Evolutionary conservation across 1,140 invertebrate genomes (phyloP).

Genomic region (Eumeta japonica): DNA sequence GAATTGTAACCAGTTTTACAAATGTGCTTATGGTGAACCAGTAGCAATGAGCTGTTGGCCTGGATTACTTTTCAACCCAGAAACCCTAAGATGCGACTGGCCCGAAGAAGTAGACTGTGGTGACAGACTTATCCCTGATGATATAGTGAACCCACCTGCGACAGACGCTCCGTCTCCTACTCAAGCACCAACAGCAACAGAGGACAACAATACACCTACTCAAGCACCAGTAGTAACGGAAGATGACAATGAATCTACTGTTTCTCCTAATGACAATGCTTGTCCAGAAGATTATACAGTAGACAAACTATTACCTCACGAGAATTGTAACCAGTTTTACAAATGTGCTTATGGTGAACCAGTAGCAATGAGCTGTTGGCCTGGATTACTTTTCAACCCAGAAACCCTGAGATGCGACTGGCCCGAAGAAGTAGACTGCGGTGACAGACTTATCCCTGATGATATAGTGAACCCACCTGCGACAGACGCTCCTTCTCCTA

Average conservation of each 20-base stretch:
- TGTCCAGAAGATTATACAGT: conserved; percentile 16
- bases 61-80: conserved; percentile 59
- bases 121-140: conserved; percentile 13
- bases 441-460: conserved; percentile 21
- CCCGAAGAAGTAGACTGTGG: conserved; percentile 52
- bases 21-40: conserved; percentile 18
- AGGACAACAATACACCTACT: no score
- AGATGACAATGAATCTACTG: no score
- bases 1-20: conserved; percentile 27
- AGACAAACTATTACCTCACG: conserved; percentile 15
- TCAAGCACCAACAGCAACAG: no score
- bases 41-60: conserved; percentile 34
- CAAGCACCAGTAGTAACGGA: no score
- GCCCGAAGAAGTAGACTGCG: conserved; percentile 21
- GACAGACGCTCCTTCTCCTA: no score
- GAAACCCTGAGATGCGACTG: conserved; percentile 22
- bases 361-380: conserved; percentile 16
- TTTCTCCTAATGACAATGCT: no score
- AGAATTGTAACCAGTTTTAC: conserved; percentile 30
- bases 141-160: no score
- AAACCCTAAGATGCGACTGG: conserved; percentile 60
- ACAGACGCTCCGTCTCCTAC: no score
- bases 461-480: no score
- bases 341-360: conserved; percentile 24
- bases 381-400: conserved; percentile 17